Conservation (phyloP, 2,113 vertebrate species). For the Orientallactaga bullata region DNA sequence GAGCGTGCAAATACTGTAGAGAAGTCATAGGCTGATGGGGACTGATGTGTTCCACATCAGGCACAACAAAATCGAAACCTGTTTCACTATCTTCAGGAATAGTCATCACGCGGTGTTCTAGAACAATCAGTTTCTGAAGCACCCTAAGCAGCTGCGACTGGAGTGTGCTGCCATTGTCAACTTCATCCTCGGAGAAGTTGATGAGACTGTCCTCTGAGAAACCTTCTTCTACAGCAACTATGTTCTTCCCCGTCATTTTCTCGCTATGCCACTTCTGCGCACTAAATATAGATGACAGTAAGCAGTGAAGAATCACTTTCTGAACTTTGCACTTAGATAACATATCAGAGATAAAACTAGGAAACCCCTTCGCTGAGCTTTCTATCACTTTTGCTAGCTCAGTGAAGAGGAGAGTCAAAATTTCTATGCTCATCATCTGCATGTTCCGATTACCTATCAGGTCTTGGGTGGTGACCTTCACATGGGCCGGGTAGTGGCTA, state of each 20-base stretch:
- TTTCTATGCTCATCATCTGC: conserved; percentile 98
- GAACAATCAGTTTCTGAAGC: conserved; percentile 95
- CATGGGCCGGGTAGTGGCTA: conserved; percentile 96
- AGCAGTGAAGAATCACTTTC: conserved; percentile 97
- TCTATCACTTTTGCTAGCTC: conserved; percentile 97
- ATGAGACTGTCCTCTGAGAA: conserved; percentile 98
- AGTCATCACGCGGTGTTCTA: conserved; percentile 95
- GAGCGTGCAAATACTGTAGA: conserved; percentile 96
- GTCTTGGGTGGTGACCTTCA: conserved; percentile 93
- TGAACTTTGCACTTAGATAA: conserved; percentile 99
- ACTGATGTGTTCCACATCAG: conserved; percentile 95
- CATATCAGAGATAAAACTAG: conserved; percentile 98
- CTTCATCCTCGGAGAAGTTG: conserved; percentile 97
- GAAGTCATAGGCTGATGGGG: conserved; percentile 98
- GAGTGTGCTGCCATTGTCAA: conserved; percentile 95
- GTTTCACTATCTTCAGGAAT: conserved; percentile 93
- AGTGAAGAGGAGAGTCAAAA: conserved; percentile 95
- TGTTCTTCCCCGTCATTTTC: conserved; percentile 90
- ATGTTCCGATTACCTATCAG: conserved; percentile 97
- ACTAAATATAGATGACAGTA: conserved; percentile 97
- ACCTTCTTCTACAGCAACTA: conserved; percentile 94
- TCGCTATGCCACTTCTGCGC: conserved; percentile 98
- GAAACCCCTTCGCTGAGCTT: conserved; percentile 97
- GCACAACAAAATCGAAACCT: conserved; percentile 93
- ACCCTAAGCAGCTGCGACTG: conserved; percentile 97